Base-by-base conservation (phyloP, 2,797 vertebrate genomes). In the Anabas testudineus region DNA sequence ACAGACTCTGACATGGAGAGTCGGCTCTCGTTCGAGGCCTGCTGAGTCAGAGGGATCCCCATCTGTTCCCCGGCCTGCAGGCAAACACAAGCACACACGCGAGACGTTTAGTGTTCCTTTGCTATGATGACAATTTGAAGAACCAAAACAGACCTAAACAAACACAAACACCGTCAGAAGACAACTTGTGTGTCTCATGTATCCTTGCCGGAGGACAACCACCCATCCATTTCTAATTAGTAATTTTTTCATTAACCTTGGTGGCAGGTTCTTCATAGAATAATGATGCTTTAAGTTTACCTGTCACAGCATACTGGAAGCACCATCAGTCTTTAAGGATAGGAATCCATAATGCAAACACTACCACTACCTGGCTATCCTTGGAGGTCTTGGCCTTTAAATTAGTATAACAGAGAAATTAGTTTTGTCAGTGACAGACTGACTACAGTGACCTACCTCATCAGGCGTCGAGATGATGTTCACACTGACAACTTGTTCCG, bases 1-100 rank as follows among this genome's bases (percentile, higher is more conserved):
- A 99, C 95, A 0, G 98, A 99, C 89, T 99, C 98, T 10, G 98
- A 99, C 98, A 99, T 98, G 89, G 98, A 99, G 55, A 99, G 95
- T 76, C 97, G 95, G 89, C 98, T 99, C 91, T 99, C 98, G 72
- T 98, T 97, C 90, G 97, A 95, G 82, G 96, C 95, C 93, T 98
- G 97, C 90, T 98, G 97, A 79, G 97, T 97, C 78, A 98, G 91
- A 76, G 98, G 97, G 91, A 99, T 96, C 85, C 89, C 95, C 86
- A 96, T 96, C 92, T 97, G 95, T 86, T 97, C 96, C 55, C 91
- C 91, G 0, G 93, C 86, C 97, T 98, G 92, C 36, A 45, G 83
- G 59, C 72, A 85, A 77, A 91, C 70, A 90, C 81, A 89, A 54
- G 79, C 60, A 85, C 75, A 74, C 59, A 61, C 79, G 86, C 34